phyloP scores from a whole-genome alignment of 2,113 vertebrate species.

The Paramormyrops kingsleyae region DNA sequence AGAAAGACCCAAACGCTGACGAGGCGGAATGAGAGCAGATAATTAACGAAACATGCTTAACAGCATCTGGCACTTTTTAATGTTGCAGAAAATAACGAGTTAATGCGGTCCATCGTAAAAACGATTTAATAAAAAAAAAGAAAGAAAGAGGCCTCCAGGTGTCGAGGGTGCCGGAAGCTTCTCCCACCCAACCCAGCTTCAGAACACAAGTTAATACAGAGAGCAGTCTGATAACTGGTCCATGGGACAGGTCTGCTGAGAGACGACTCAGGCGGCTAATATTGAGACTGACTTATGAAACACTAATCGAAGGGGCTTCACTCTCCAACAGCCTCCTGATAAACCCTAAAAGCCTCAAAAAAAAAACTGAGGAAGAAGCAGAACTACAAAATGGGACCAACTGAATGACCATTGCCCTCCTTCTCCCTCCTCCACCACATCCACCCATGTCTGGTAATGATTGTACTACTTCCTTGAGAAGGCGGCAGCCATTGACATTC shows the following conservation, averaged over 20 bases:
- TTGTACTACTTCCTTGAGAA: not conserved
- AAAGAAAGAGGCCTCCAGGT: not conserved
- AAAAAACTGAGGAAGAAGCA: not conserved
- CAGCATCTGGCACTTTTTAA: conserved; percentile 1
- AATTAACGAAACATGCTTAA: not conserved
- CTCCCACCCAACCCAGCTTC: not conserved
- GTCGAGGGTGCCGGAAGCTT: not conserved
- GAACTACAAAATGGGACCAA: not conserved
- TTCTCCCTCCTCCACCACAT: not conserved
- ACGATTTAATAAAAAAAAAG: too few relatives aligned
- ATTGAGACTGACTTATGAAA: not conserved
- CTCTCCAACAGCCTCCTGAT: not conserved
- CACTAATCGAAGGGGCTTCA: not conserved
- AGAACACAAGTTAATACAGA: not conserved
- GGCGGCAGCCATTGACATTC: not conserved
- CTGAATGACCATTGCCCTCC: not conserved
- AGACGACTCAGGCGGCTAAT: not conserved
- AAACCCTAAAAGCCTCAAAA: not conserved
- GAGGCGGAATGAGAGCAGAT: not conserved
- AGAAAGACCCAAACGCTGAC: not conserved
- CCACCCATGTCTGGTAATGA: not conserved
- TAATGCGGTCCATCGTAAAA: not conserved
- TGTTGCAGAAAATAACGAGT: not conserved
- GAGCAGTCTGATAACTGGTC: not conserved
- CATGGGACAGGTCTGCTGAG: not conserved